Conservation (phyloP, 2,888 invertebrate species). For the Scaptomyza tumidula region DNA sequence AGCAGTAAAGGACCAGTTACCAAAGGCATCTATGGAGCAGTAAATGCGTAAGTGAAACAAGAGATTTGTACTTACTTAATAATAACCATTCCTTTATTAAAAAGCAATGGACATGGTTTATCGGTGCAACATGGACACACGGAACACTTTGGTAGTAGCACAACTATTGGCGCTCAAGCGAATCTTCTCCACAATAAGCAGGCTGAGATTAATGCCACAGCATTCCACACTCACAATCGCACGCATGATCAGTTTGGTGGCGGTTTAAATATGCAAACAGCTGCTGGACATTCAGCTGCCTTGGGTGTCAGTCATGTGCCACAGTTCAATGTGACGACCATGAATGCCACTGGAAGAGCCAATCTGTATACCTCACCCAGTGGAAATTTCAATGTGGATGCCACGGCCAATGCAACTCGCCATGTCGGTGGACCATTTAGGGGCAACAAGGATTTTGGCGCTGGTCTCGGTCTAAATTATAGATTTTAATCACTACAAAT, state of each 20-base stretch:
- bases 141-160: constrained; percentile 54
- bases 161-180: constrained; percentile 53
- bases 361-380: constrained; percentile 74
- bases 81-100: neutral
- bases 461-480: constrained; percentile 60
- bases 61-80: neutral
- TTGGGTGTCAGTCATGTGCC: constrained; percentile 72
- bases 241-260: constrained; percentile 73
- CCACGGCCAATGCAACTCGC: constrained; percentile 69
- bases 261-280: constrained; percentile 63
- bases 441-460: constrained; percentile 60
- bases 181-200: constrained; percentile 68
- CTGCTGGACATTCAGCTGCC: constrained; percentile 67
- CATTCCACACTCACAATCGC: constrained; percentile 67
- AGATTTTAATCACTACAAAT: constrained; percentile 24
- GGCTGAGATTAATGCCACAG: constrained; percentile 64
- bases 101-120: constrained; percentile 75
- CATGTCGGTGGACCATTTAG: constrained; percentile 66
- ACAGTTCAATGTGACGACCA: constrained; percentile 65
- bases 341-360: constrained; percentile 64
- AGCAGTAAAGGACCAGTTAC: constrained; percentile 65
- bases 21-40: constrained; percentile 68
- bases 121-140: constrained; percentile 70
- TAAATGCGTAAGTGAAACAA: constrained; percentile 70
- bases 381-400: constrained; percentile 67